phyloP scores from a whole-genome alignment of 2,113 vertebrate species.

The Pseudorectes ferrugineus region DNA sequence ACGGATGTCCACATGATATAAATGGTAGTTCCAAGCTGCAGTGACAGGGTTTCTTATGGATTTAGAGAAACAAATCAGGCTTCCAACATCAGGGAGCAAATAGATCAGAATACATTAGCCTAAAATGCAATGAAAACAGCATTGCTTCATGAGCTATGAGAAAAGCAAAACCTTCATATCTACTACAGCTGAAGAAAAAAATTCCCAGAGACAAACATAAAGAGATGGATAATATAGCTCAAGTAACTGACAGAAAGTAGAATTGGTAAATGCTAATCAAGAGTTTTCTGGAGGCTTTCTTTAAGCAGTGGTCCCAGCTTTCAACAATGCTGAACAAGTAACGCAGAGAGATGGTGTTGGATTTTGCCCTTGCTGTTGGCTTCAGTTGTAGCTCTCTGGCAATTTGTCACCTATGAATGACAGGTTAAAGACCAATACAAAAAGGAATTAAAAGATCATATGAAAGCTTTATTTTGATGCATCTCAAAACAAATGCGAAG shows the following conservation, averaged over 20 bases:
- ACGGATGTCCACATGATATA: too few species aligned
- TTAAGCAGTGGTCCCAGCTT: neutral
- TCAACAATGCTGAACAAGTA: neutral
- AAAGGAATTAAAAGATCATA: neutral
- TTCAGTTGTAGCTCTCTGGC: neutral
- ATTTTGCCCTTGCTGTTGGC: neutral
- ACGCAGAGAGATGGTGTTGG: fast-evolving
- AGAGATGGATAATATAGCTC: neutral
- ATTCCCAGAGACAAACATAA: neutral
- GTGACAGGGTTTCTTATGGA: neutral
- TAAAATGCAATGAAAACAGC: neutral
- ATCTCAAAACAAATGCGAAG: neutral
- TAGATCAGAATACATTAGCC: neutral
- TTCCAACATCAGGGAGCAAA: neutral
- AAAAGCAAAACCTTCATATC: neutral
- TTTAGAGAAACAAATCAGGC: neutral
- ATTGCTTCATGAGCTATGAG: neutral
- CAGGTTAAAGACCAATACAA: neutral
- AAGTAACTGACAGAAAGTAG: neutral
- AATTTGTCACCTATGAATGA: neutral
- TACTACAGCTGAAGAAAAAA: neutral
- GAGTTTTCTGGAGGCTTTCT: neutral
- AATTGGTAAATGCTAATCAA: neutral
- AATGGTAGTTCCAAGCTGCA: neutral
- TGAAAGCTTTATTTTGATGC: neutral